Base-by-base conservation (phyloP, 2,888 invertebrate species). In the Mesopsocus fuscifrons region DNA sequence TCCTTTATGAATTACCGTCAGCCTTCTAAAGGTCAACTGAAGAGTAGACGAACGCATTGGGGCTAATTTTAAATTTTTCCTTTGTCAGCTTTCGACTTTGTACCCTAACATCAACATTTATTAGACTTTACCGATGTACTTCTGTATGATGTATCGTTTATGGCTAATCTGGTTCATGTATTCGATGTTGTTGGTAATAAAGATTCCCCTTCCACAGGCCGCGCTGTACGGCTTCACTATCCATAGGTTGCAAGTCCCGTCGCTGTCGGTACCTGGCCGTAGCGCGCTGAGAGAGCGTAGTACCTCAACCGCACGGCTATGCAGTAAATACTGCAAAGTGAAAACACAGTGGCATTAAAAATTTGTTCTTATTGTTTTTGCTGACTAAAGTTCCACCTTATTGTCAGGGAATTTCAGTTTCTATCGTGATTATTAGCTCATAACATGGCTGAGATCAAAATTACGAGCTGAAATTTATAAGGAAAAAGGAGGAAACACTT, bases 221-320 rank as follows among this genome's bases (percentile, higher is more conserved):
- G 67, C 64, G 13, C 67, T 67, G 3, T 67, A 68, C 8, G 70
- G 69, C 52, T 70, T 70, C 32, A 69, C 62, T 44, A 70, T 69
- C 69, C 70, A 70, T 26, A 67, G 57, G 52, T 69, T 68, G 40
- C 57, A 56, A 2, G 55, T 53, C 1, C 70, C 70, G 52, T 70
- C 69, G 41, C 53, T 48, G 18, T 50, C 48, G 42, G 52, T 42
- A 44, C 53, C 52, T 11, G 54, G 51, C 52, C 54, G 52, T 34
- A 49, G 48, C 3, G 47, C 47, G 13, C 45, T 44, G 15, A 52
- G 45, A 6, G 49, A 44, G n/a, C 51, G 48, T 5, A 54, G 38
- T 15, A 52, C 47, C 34, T 51, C 44, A 21, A 15, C 8, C 9
- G n/a, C 22, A 2, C 20, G 15, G 11, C 11, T 2, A n/a, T 26